Evolutionary conservation across 2,888 invertebrate genomes (phyloP).

Genomic region (Sminthurides aquaticus): DNA sequence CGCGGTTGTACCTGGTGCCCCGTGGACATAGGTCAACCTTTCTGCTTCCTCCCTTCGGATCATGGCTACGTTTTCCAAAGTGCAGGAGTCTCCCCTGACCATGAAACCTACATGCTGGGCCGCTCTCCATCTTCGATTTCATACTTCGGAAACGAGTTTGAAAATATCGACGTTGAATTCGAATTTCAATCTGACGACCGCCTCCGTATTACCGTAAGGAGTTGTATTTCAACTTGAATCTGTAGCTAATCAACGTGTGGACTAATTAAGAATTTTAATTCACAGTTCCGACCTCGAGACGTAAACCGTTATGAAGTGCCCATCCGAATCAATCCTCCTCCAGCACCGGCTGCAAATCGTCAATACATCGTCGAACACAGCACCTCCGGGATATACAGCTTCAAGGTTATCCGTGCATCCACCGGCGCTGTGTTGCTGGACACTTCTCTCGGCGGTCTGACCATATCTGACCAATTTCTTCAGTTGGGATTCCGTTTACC

Average conservation of each 20-base stretch:
- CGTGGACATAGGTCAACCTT: constrained; percentile 16
- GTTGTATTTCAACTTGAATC: no score
- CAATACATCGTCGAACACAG: constrained; percentile 30
- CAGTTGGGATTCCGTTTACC: constrained; percentile 47
- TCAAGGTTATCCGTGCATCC: constrained; percentile 30
- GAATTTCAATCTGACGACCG: constrained; percentile 33
- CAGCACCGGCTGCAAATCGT: constrained; percentile 22
- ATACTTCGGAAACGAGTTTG: constrained; percentile 22
- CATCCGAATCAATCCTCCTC: constrained; percentile 23
- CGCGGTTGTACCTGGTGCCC: constrained; percentile 64
- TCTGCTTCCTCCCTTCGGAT: constrained; percentile 13
- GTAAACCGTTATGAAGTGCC: constrained; percentile 33
- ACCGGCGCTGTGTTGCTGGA: constrained; percentile 41
- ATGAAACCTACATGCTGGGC: background rate
- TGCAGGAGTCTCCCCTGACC: background rate
- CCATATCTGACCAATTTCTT: constrained; percentile 49
- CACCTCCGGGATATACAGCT: constrained; percentile 29
- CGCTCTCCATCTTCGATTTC: background rate
- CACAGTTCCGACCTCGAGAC: background rate
- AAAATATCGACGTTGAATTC: constrained; percentile 26
- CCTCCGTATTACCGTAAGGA: constrained; percentile 33
- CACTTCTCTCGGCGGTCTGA: constrained; percentile 45
- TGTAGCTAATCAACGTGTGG: background rate
- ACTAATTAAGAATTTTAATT: no score
- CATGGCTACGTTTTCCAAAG: constrained; percentile 26